Evolutionary conservation across 1,140 invertebrate species (phyloP).

Genomic region (Dryas iulia): DNA sequence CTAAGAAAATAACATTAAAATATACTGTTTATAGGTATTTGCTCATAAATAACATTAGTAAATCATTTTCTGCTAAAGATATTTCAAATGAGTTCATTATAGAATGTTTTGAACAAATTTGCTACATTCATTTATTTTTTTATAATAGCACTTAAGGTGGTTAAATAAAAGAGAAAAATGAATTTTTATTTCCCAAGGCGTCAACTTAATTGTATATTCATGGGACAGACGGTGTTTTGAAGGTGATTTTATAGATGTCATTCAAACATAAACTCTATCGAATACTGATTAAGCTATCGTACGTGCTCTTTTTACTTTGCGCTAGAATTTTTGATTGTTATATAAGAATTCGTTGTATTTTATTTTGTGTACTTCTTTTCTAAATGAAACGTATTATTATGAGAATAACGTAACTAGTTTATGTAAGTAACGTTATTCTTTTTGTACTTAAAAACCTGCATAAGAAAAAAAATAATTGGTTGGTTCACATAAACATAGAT

Average conservation of each 20-base stretch:
- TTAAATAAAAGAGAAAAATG: not conserved
- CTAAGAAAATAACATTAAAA: no score
- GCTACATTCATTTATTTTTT: not conserved
- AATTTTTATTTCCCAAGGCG: not conserved
- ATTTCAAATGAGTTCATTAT: no score
- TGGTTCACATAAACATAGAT: no score
- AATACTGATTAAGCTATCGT: conserved; percentile 33
- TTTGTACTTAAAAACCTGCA: no score
- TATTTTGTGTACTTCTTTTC: not conserved
- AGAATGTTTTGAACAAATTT: no score
- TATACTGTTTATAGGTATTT: no score
- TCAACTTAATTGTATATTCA: conserved; percentile 6
- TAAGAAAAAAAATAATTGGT: no score
- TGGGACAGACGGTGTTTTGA: conserved; percentile 21
- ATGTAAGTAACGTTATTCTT: not conserved
- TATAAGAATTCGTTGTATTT: not conserved
- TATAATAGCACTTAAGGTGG: not conserved
- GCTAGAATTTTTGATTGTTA: not conserved
- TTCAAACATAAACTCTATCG: conserved; percentile 32
- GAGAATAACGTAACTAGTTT: not conserved
- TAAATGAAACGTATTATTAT: not conserved
- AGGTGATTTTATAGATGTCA: conserved; percentile 43
- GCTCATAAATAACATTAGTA: no score
- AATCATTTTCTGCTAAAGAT: no score
- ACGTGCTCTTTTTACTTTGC: conserved; percentile 17